Conservation (phyloP, 2,797 vertebrate species). For the Syngnathus acus region DNA sequence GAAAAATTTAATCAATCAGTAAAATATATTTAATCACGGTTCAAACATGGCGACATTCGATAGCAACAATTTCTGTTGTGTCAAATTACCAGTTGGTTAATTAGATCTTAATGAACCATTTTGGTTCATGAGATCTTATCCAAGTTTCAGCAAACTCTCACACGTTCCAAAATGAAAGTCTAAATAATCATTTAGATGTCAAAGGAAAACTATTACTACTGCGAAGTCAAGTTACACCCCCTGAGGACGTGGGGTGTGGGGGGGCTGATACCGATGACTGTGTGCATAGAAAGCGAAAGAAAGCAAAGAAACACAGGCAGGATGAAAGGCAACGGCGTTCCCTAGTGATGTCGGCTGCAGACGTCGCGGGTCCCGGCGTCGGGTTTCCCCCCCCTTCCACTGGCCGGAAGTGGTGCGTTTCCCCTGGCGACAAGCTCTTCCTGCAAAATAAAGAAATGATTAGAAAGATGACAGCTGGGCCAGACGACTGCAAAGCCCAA, state of each 20-base stretch:
- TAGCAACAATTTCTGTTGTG: not conserved
- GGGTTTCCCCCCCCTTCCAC: constrained; percentile 39
- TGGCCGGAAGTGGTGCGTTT: constrained; percentile 73
- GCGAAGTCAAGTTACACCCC: constrained; percentile 55
- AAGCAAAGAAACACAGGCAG: constrained; percentile 69
- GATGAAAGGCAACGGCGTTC: constrained; percentile 73
- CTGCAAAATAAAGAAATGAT: constrained; percentile 85
- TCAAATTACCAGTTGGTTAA: not conserved
- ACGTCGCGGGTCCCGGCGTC: constrained; percentile 64
- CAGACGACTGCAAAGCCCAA: constrained; percentile 41
- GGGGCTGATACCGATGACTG: constrained; percentile 71
- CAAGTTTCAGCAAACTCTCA: constrained; percentile 19
- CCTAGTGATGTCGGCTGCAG: constrained; percentile 68
- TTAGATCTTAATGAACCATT: not conserved
- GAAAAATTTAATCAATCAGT: no score
- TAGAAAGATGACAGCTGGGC: constrained; percentile 77
- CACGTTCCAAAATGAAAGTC: constrained; percentile 30
- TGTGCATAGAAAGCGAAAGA: constrained; percentile 68
- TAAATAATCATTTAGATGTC: constrained; percentile 59
- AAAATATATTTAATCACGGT: no score
- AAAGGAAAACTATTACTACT: constrained; percentile 64
- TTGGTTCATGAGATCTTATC: constrained; percentile 31
- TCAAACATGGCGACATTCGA: not conserved
- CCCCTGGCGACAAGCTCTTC: constrained; percentile 77
- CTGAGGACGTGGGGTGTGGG: constrained; percentile 44